A percentile compares a stretch with the other conserved stretches of the same genome.
phyloP scores from a whole-genome alignment of 1,140 invertebrate genomes.

The Bathynomus jamesi region DNA sequence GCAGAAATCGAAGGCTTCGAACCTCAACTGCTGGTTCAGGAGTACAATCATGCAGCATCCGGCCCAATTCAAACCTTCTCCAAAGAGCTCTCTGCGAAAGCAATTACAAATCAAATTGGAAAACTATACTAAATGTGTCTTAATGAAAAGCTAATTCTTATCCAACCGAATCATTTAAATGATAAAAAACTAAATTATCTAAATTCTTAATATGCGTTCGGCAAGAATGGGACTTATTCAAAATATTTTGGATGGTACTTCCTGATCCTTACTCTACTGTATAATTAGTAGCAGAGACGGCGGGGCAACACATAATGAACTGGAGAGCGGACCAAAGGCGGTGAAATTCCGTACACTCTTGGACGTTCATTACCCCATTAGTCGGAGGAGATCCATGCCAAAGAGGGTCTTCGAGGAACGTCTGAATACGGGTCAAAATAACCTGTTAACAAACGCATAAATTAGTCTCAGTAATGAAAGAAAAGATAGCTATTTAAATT shows the following conservation, averaged over 20 bases:
- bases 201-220: background rate
- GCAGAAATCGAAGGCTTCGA: slow-evolving; percentile 97
- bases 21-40: slow-evolving; percentile 88
- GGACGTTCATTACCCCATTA: slow-evolving; percentile 90
- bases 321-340: slow-evolving; percentile 95
- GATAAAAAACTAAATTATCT: background rate
- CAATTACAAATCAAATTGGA: background rate
- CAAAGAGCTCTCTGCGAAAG: slow-evolving; percentile 64
- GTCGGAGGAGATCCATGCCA: slow-evolving; percentile 83
- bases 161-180: background rate
- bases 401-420: slow-evolving; percentile 76
- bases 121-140: background rate
- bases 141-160: background rate
- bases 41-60: slow-evolving; percentile 98
- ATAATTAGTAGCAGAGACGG: slow-evolving; percentile 88
- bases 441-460: slow-evolving; percentile 34
- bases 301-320: slow-evolving; percentile 94
- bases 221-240: background rate
- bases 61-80: slow-evolving; percentile 98
- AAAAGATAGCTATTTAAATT: too few relatives aligned
- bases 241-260: background rate
- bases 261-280: slow-evolving; percentile 78
- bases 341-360: slow-evolving; percentile 97
- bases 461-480: too few relatives aligned
- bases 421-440: slow-evolving; percentile 74